Conservation (phyloP, 2,113 vertebrate genomes). For the Calyptommatus sinebrachiatus region DNA sequence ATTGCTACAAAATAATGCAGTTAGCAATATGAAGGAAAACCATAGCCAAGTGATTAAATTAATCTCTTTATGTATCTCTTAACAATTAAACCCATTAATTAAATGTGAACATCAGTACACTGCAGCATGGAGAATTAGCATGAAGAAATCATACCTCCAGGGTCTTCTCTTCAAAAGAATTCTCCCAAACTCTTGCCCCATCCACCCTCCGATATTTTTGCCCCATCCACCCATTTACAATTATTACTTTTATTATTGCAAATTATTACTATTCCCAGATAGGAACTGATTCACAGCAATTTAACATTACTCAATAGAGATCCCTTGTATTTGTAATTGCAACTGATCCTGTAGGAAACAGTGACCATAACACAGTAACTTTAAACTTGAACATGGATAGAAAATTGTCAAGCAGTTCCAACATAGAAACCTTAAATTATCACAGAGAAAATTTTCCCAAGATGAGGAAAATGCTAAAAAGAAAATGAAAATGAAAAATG, state of each 20-base stretch:
- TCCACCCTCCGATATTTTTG: background rate
- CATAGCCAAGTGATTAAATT: constrained; percentile 50
- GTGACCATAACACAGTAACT: no score
- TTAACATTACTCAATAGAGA: background rate
- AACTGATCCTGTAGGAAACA: no score
- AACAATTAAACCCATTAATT: constrained; percentile 65
- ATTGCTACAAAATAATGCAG: constrained; percentile 46
- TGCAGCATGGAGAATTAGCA: constrained; percentile 36
- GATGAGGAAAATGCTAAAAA: no score
- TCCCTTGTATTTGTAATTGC: background rate
- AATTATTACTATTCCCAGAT: background rate
- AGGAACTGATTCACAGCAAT: background rate
- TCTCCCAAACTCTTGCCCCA: background rate
- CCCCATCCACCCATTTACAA: background rate
- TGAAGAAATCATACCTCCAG: constrained; percentile 35
- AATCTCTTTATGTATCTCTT: constrained; percentile 57
- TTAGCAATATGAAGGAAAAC: constrained; percentile 52
- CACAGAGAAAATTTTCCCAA: no score
- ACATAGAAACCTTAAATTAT: no score
- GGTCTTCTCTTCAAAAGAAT: constrained; percentile 18
- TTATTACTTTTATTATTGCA: constrained; percentile 3
- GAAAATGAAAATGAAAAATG: no score
- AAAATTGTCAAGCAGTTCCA: no score
- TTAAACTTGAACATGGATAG: no score
- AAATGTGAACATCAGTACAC: constrained; percentile 39